Evolutionary conservation across 2,888 invertebrate genomes (phyloP), one percentile per base, ranked within the genome.

Genomic region (Zonitis immaculata): DNA sequence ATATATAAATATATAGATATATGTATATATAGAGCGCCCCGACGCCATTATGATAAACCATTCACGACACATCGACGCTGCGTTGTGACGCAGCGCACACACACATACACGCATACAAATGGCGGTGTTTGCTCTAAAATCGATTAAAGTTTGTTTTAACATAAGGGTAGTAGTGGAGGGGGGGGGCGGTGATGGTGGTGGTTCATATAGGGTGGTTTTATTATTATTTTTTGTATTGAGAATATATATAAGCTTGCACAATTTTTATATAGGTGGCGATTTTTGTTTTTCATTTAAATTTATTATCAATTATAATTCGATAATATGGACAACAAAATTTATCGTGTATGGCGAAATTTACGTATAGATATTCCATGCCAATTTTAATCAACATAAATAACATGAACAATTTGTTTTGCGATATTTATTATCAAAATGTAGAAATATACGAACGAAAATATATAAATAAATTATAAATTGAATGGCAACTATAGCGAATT

Each of bases 191-290:
- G n/a, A n/a, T n/a, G n/a, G n/a, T n/a, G n/a, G n/a, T n/a, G n/a
- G n/a, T n/a, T n/a, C n/a, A n/a, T n/a, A n/a, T n/a, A n/a, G 35
- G 35, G 35, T 30, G 12, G 30, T 35, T 27, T 27, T 32, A 14
- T 12, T 47, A 42, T 55, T 46, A 42, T n/a, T n/a, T n/a, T n/a
- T n/a, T n/a, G n/a, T n/a, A n/a, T n/a, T n/a, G n/a, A n/a, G n/a
- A n/a, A n/a, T n/a, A n/a, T n/a, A n/a, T n/a, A n/a, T n/a, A 47
- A 63, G 66, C 59, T 67, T 65, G 50, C 47, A 42, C 42, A 45
- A 53, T 62, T 66, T 62, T 54, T 62, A 52, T 49, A 63, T 66
- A 68, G 68, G 65, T 67, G 68, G 67, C 68, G 64, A n/a, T n/a
- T n/a, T n/a, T n/a, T n/a, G n/a, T n/a, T n/a, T n/a, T n/a, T n/a